Percentiles rank a stretch among this genome's conserved stretches.
Evolutionary conservation across 35 echinoderm and acorn worm genomes (phyloP).

Genomic region (Eucidaris tribuloides): DNA sequence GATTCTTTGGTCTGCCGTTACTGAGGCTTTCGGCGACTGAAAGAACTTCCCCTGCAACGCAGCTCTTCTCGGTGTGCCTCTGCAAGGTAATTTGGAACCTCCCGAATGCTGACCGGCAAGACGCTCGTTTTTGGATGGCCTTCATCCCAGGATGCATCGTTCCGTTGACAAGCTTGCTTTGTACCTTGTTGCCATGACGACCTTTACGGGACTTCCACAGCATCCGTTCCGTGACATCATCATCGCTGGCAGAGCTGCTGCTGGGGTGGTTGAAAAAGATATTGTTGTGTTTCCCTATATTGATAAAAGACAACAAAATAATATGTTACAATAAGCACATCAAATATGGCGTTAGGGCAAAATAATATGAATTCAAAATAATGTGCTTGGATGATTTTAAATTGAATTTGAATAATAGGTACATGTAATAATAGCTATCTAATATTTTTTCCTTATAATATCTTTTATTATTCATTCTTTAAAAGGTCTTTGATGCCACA

Average conservation of each 20-base stretch:
- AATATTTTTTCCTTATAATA: too few relatives aligned
- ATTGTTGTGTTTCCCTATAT: background rate
- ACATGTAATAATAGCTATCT: too few relatives aligned
- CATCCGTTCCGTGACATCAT: background rate
- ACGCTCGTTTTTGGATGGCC: background rate
- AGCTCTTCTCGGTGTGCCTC: constrained; percentile 15
- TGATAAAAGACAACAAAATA: too few relatives aligned
- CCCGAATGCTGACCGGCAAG: too few relatives aligned
- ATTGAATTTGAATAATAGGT: too few relatives aligned
- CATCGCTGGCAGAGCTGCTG: constrained; percentile 37
- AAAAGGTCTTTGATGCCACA: too few relatives aligned
- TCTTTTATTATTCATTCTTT: too few relatives aligned
- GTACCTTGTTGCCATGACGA: background rate
- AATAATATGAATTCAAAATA: too few relatives aligned
- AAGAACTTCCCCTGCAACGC: constrained; percentile 9
- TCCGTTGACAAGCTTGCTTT: background rate
- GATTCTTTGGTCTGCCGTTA: background rate
- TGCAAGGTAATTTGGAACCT: background rate
- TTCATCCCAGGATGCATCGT: background rate
- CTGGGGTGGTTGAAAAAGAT: background rate
- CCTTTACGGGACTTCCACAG: background rate
- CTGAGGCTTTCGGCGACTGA: background rate
- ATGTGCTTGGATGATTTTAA: too few relatives aligned
- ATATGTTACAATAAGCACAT: too few relatives aligned
- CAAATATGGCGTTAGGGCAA: too few relatives aligned